Conservation (phyloP, 2,113 vertebrate genomes). For the Lepisosteus osseus region DNA sequence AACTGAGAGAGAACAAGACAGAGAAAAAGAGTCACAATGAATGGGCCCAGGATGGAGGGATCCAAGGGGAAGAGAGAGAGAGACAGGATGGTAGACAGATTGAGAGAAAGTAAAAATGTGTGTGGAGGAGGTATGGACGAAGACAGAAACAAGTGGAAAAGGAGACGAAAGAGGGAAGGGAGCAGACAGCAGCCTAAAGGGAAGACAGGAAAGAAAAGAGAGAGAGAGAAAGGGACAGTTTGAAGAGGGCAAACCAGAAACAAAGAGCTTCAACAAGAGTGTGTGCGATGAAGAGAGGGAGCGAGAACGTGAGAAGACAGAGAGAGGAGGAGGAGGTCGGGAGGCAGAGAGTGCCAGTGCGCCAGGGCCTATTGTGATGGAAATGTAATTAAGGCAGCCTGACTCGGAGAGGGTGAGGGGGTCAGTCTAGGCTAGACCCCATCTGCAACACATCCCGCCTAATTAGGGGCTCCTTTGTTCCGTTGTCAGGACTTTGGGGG, state of each 20-base stretch:
- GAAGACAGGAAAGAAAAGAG: conserved; percentile 23
- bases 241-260: conserved; percentile 51
- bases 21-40: too few relatives aligned
- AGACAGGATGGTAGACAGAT: too few relatives aligned
- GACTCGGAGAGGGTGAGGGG: conserved; percentile 47
- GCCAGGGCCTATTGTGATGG: conserved; percentile 75
- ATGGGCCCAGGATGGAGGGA: too few relatives aligned
- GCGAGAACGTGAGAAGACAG: conserved; percentile 47
- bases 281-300: conserved; percentile 37
- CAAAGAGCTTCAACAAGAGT: conserved; percentile 47
- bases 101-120: too few relatives aligned
- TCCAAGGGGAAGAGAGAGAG: too few relatives aligned
- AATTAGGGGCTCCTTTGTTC: conserved; percentile 72
- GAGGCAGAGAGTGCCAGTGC: conserved; percentile 67
- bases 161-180: conserved; percentile 30
- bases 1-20: not conserved
- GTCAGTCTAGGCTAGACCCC: conserved; percentile 68
- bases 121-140: too few relatives aligned
- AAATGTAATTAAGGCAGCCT: conserved; percentile 67
- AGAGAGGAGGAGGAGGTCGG: conserved; percentile 61
- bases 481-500: conserved; percentile 47
- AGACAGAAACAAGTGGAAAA: conserved; percentile 11
- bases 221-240: conserved; percentile 29
- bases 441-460: conserved; percentile 71
- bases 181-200: not conserved